Conservation (phyloP, 2,888 invertebrate species). For the Ophion costatus region DNA sequence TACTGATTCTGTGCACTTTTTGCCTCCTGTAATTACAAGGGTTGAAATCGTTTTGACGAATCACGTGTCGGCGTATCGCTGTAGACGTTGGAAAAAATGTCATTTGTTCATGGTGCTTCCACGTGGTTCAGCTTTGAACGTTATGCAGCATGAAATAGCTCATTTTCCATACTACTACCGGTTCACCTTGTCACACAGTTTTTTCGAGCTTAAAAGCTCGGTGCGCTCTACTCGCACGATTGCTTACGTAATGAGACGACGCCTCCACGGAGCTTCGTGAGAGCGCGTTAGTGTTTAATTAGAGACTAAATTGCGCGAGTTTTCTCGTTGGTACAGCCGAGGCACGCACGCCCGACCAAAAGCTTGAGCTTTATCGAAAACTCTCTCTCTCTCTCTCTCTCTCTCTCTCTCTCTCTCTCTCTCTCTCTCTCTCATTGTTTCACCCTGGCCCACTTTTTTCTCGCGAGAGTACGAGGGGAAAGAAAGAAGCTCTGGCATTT, state of each 20-base stretch:
- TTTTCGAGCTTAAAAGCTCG: constrained; percentile 7
- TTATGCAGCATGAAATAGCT: too few relatives aligned
- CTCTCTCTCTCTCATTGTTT: background rate
- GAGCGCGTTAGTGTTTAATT: constrained; percentile 62
- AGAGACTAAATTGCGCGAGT: constrained; percentile 63
- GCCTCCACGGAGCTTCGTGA: constrained; percentile 37
- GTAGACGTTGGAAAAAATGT: too few relatives aligned
- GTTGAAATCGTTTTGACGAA: too few relatives aligned
- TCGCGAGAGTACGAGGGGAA: constrained; percentile 1
- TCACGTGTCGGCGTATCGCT: too few relatives aligned
- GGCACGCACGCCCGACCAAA: constrained; percentile 45
- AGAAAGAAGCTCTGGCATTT: background rate
- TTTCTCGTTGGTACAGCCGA: constrained; percentile 53
- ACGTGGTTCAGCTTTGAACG: too few relatives aligned
- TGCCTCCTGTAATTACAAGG: too few relatives aligned
- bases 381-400: background rate
- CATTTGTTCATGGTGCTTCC: too few relatives aligned
- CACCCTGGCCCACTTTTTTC: too few relatives aligned
- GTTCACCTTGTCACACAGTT: background rate
- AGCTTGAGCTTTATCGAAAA: constrained; percentile 43
- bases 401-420: background rate
- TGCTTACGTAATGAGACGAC: constrained; percentile 65
- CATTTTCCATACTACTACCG: constrained; percentile 10
- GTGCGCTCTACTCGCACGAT: constrained; percentile 34
- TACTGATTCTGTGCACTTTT: too few relatives aligned